phyloP scores from a whole-genome alignment of 2,113 vertebrate genomes.

The Steatornis caripensis region DNA sequence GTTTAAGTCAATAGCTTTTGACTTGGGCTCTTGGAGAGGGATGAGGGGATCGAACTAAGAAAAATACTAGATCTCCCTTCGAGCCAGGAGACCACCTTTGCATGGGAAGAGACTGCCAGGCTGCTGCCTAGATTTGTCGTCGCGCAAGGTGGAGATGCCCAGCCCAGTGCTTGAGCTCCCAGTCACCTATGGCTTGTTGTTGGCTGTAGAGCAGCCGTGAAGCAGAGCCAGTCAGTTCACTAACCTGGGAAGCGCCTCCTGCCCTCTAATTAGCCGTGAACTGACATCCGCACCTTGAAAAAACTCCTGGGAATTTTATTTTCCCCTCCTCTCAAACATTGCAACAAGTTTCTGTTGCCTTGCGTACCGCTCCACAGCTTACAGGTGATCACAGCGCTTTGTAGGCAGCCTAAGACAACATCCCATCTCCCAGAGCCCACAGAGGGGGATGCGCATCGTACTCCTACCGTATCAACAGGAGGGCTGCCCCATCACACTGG shows the following conservation, averaged over 20 bases:
- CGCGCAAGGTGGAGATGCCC: not conserved
- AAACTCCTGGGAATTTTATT: fast-evolving
- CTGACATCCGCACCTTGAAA: not conserved
- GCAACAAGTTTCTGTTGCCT: not conserved
- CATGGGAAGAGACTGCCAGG: fast-evolving
- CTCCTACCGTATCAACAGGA: not conserved
- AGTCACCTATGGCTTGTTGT: fast-evolving
- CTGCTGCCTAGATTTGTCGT: not conserved
- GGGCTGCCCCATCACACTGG: not conserved
- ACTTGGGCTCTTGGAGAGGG: not conserved
- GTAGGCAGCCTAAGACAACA: not conserved
- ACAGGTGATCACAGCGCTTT: fast-evolving
- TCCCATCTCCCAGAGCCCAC: not conserved
- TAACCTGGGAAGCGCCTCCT: not conserved
- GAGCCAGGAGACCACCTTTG: not conserved
- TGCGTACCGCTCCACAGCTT: not conserved
- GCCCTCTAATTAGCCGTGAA: not conserved
- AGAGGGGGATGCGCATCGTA: fast-evolving
- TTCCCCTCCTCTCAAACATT: not conserved
- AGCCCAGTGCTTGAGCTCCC: not conserved
- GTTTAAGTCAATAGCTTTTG: not conserved
- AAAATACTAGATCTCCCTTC: not conserved
- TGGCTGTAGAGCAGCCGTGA: not conserved
- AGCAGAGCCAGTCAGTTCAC: not conserved
- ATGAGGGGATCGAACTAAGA: not conserved